Conservation (phyloP, 2,113 vertebrate species). For the Choloepus hoffmanni region DNA sequence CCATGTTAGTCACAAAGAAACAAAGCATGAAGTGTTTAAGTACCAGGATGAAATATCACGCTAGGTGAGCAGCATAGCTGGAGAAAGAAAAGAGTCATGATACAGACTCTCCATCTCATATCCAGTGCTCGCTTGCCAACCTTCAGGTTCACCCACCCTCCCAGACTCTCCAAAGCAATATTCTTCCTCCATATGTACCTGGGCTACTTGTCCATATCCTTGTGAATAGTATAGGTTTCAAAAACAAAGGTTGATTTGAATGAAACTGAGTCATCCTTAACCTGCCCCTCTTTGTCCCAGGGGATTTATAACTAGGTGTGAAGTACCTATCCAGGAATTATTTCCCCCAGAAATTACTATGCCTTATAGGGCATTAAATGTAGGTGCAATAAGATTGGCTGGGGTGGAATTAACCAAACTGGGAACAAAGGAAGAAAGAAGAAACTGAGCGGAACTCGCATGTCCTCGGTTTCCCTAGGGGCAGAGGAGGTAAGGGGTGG, state of each 20-base stretch:
- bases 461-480: not conserved
- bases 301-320: not conserved
- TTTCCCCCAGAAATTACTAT: constrained; percentile 31
- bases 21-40: constrained; percentile 56
- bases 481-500: not conserved
- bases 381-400: not conserved
- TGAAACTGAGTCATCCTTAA: not conserved
- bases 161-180: not conserved
- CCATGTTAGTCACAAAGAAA: constrained; percentile 55
- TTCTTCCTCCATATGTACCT: not conserved
- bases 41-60: not conserved
- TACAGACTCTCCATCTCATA: not conserved
- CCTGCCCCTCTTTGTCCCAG: not conserved
- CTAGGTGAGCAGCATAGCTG: not conserved
- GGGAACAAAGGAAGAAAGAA: not conserved
- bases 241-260: not conserved
- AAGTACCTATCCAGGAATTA: not conserved
- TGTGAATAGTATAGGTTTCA: not conserved
- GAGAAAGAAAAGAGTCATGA: not conserved
- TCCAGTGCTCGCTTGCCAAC: not conserved
- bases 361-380: not conserved
- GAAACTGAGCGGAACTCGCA: not conserved
- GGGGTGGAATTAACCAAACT: constrained; percentile 6
- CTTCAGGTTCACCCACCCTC: not conserved
- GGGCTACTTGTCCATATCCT: not conserved